phyloP scores from a whole-genome alignment of 2,888 invertebrate genomes.

The Nomada goodeniana region DNA sequence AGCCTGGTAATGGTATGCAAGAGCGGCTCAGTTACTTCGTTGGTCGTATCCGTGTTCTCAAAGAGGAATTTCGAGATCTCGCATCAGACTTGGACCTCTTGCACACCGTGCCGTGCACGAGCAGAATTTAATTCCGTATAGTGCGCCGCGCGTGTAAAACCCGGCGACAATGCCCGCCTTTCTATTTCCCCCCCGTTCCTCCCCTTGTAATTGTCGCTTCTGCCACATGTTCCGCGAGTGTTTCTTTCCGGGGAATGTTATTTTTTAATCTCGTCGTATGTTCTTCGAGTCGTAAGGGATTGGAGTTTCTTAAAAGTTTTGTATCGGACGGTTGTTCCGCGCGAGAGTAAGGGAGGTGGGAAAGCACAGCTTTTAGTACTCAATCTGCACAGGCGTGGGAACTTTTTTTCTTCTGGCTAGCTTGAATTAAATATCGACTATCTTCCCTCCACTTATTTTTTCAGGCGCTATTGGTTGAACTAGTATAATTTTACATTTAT shows the following conservation, averaged over 20 bases:
- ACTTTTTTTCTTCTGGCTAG: no score
- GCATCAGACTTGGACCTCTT: constrained; percentile 52
- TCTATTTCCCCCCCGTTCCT: constrained; percentile 1
- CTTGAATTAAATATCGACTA: not conserved
- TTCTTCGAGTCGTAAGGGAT: not conserved
- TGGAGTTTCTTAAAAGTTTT: not conserved
- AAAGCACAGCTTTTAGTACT: not conserved
- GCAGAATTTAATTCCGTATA: constrained; percentile 58
- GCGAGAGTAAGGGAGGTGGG: not conserved
- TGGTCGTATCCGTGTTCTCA: constrained; percentile 74
- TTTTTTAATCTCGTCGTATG: constrained; percentile 36
- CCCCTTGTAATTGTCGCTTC: constrained; percentile 37
- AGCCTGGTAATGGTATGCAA: constrained; percentile 69
- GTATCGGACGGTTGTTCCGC: not conserved
- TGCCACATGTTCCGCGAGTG: constrained; percentile 17
- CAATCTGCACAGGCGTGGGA: no score
- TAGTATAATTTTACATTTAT: no score
- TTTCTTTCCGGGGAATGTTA: constrained; percentile 19
- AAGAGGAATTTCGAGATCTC: constrained; percentile 69
- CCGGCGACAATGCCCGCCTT: constrained; percentile 36
- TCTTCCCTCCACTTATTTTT: no score
- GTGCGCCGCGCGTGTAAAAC: constrained; percentile 24
- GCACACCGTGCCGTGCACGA: constrained; percentile 40
- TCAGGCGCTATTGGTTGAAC: no score
- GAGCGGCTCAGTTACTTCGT: constrained; percentile 63